These are phyloP conservation scores for Hycleus phaleratus DNA, from an alignment of 1,140 invertebrate genomes.

Conservation along the genomic window DNA sequence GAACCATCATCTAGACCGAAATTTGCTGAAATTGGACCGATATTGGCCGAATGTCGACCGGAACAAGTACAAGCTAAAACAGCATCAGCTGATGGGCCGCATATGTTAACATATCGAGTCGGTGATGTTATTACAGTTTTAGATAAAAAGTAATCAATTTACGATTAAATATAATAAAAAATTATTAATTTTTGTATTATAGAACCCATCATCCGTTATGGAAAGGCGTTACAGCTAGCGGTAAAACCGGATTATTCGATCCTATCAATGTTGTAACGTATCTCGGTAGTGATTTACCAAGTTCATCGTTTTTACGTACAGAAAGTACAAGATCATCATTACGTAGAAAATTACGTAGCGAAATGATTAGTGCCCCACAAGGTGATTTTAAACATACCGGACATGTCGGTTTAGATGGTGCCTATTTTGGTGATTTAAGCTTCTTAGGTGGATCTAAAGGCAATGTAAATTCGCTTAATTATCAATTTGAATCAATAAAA, in stretches of 20 bases:
- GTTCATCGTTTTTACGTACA: slow-evolving; percentile 41
- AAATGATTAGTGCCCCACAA: slow-evolving; percentile 95
- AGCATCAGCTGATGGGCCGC: slow-evolving; percentile 41
- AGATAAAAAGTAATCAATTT: slow-evolving; percentile 67
- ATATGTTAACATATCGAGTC: slow-evolving; percentile 74
- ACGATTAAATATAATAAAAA: background rate
- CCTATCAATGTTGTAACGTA: slow-evolving; percentile 84
- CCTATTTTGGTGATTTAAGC: slow-evolving; percentile 91
- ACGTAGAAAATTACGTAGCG: slow-evolving; percentile 65
- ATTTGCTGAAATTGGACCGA: slow-evolving; percentile 76
- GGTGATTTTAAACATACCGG: slow-evolving; percentile 93
- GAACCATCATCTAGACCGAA: slow-evolving; percentile 82
- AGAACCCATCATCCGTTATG: slow-evolving; percentile 52
- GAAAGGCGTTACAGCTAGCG: slow-evolving; percentile 77
- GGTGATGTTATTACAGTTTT: slow-evolving; percentile 91
- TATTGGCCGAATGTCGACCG: slow-evolving; percentile 80
- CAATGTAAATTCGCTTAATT: slow-evolving; percentile 39
- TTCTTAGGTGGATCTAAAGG: slow-evolving; percentile 63
- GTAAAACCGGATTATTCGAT: slow-evolving; percentile 84
- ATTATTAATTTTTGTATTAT: background rate
- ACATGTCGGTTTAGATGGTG: slow-evolving; percentile 93
- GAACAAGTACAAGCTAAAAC: slow-evolving; percentile 66
- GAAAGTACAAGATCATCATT: slow-evolving; percentile 52
- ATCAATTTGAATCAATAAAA: background rate
- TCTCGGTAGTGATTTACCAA: slow-evolving; percentile 69